Base-by-base conservation (phyloP, 2,888 invertebrate genomes). In the Tanytarsus gracilentus region DNA sequence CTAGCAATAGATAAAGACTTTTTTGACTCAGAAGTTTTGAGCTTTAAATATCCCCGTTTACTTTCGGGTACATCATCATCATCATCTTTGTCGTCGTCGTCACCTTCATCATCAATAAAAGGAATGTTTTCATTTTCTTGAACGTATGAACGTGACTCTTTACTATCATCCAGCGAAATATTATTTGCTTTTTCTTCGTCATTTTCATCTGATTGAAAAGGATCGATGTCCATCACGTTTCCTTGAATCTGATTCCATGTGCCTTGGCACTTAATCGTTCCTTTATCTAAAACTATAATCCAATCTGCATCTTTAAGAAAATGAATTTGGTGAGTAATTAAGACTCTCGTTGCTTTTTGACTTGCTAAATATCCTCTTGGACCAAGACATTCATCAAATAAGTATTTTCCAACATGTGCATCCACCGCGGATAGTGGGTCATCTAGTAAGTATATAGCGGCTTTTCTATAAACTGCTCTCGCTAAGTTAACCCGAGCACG, bases 351-450 rank as follows among this genome's bases (percentile, higher is more conserved):
- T 1, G 71, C 69, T 48, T 69, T 70, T 68, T 85, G 83, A n/a
- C 50, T 11, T 33, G 77, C 77, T 62, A 79, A 66, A 56, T 75
- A 74, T 1, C 76, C 74, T 49, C 70, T 73, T 5, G 73, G 73
- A 2, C 74, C 74, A 61, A 88, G 83, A 59, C 86, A 88, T 70
- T 85, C 79, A 52, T 87, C 81, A 67, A 88, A 88, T 4, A 90
- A 72, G 69, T 85, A 83, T 62, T 81, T 79, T 1, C 85, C 84
- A n/a, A 89, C 88, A 62, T 82, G 81, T 0, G 85, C 77, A 70
- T 90, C 89, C 0, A 89, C 88, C 1, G 88, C 88, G 62, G 85
- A 85, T 2, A 89, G 71, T 0, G 89, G 88, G 73, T 89, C 89
- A 69, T 90, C 89, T 26, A 90, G 72, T 4, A 90, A 72, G 68